Evolutionary conservation across 1,140 invertebrate species (phyloP).

Genomic region (Anastrepha obliqua): DNA sequence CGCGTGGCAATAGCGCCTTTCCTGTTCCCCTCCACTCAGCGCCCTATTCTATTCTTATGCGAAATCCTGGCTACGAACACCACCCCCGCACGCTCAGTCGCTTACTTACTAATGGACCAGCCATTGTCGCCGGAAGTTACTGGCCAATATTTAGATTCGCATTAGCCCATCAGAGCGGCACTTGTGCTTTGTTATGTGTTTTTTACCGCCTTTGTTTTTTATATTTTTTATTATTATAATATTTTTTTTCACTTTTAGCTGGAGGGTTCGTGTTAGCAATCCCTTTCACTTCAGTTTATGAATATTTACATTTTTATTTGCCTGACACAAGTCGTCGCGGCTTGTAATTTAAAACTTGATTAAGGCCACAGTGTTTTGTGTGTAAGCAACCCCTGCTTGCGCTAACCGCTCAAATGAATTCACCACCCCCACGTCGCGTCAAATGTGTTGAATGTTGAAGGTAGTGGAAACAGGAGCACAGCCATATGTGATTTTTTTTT

Average conservation of each 20-base stretch:
- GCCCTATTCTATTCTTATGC: constrained; percentile 11
- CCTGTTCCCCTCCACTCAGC: neutral
- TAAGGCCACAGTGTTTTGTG: constrained; percentile 63
- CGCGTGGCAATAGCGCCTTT: constrained; percentile 21
- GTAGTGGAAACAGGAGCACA: neutral
- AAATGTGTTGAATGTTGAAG: constrained; percentile 21
- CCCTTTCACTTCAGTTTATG: constrained; percentile 72
- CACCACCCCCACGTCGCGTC: neutral
- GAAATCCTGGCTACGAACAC: constrained; percentile 30
- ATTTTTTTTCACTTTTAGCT: neutral
- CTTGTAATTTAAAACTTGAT: constrained; percentile 57
- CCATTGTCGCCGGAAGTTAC: constrained; percentile 52
- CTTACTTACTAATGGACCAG: constrained; percentile 46
- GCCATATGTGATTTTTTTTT: constrained; percentile 37
- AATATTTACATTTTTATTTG: constrained; percentile 74
- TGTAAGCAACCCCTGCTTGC: neutral
- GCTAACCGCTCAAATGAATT: neutral
- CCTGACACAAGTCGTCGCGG: constrained; percentile 52
- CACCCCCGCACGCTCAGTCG: neutral
- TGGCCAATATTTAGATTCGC: constrained; percentile 52
- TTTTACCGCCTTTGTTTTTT: neutral
- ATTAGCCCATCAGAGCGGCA: constrained; percentile 44
- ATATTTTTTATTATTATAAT: neutral
- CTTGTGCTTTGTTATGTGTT: constrained; percentile 34
- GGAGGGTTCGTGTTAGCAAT: constrained; percentile 21